Conservation (phyloP, 2,113 vertebrate species). For the Kryptolebias marmoratus region DNA sequence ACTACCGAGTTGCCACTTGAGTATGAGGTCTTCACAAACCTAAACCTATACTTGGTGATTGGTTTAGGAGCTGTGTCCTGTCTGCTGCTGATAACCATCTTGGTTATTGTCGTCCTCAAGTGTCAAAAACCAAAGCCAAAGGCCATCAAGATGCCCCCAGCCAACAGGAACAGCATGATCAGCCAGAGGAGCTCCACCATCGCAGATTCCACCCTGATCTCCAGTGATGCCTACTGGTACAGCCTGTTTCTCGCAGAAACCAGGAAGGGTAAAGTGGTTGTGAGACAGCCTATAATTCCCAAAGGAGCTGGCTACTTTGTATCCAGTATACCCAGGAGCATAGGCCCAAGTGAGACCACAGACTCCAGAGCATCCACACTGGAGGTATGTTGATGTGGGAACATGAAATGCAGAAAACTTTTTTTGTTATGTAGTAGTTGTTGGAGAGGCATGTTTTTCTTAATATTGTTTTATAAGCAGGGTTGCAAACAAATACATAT, state of each 20-base stretch:
- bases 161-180: slow-evolving; percentile 75
- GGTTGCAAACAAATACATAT: background rate
- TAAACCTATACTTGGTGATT: slow-evolving; percentile 81
- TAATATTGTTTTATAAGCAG: too few species aligned
- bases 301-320: slow-evolving; percentile 80
- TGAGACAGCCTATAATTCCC: slow-evolving; percentile 79
- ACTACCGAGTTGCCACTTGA: slow-evolving; percentile 77
- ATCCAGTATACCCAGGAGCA: slow-evolving; percentile 82
- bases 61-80: slow-evolving; percentile 80
- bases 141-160: slow-evolving; percentile 68
- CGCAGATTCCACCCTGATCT: slow-evolving; percentile 81
- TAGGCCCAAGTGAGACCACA: slow-evolving; percentile 76
- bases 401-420: too few species aligned
- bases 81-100: slow-evolving; percentile 79
- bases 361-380: slow-evolving; percentile 81
- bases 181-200: slow-evolving; percentile 82
- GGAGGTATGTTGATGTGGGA: slow-evolving; percentile 68
- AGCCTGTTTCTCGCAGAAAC: slow-evolving; percentile 82
- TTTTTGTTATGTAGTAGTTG: too few species aligned
- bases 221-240: slow-evolving; percentile 84
- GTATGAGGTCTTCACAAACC: slow-evolving; percentile 78
- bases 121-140: slow-evolving; percentile 80
- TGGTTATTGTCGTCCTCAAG: slow-evolving; percentile 80
- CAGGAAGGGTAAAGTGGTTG: slow-evolving; percentile 81
- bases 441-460: too few species aligned